Evolutionary conservation across 2,113 vertebrate species (phyloP), one percentile per base, ranked within the genome.

Genomic region (Struthidea cinerea): DNA sequence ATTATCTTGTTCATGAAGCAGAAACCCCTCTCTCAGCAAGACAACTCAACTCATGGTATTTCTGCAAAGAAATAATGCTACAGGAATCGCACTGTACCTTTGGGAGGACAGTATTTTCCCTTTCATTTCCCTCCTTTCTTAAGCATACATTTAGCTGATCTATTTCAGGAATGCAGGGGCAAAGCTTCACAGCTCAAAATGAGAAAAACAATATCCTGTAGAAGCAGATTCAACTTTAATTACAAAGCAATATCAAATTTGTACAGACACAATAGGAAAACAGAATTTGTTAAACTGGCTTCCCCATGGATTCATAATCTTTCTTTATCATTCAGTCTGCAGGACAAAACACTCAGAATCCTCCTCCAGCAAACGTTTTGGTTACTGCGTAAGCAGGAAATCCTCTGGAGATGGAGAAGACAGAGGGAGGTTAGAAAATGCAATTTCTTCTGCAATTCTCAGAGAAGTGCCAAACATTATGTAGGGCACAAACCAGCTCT

Each of bases 1-100:
- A 84, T 93, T 88, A 87, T 46, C 44, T 87, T 94, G 60, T 52
- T 91, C 81, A 71, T 50, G 78, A 94, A 91, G 60, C 47, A 95
- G 60, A 94, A 96, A 74, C 19, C 24, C 59, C 28, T 65, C 56
- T 81, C 55, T 50, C 7, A 1, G 52, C 35, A 95, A 64, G 60
- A 67, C 81, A 90, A 79, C 16, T 59, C 52, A 47, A 56, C 16
- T 69, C 60, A 64, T 4, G 5, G 5, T 77, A 84, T 78, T 94
- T 75, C 68, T 49, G 26, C n/a, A 88, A 67, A 88, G 55, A 95
- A 86, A 92, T 60, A 70, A 32, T 81, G 39, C 28, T 77, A 53
- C 30, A 64, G 44, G 47, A 80, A 89, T 74, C 30, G 33, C 68
- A 56, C 32, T 35, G n/a, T 35, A 89, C 64, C 52, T 89, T 39